These are phyloP conservation scores for Cartodere bifasciata DNA, from an alignment of 2,888 invertebrate species.

Conservation along the genomic window DNA sequence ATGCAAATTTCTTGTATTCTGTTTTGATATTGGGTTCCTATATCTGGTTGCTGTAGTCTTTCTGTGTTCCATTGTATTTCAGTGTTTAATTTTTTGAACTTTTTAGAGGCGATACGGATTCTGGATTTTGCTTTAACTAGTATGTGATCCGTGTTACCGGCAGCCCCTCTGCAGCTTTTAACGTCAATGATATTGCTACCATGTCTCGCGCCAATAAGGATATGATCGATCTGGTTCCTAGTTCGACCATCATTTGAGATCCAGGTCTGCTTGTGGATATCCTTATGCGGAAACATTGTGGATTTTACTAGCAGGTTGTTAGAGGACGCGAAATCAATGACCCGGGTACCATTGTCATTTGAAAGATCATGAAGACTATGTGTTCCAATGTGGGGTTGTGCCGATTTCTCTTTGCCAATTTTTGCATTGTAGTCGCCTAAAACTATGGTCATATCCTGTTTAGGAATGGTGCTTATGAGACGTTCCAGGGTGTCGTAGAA, in stretches of 20 bases:
- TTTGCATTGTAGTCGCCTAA: slow-evolving; percentile 6
- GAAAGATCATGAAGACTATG: slow-evolving; percentile 6
- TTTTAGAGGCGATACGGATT: too few relatives aligned
- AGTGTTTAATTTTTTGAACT: too few relatives aligned
- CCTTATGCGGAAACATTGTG: slow-evolving; percentile 7
- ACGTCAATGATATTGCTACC: slow-evolving; percentile 3
- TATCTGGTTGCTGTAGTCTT: too few relatives aligned
- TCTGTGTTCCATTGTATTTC: too few relatives aligned
- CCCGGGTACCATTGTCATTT: slow-evolving; percentile 7
- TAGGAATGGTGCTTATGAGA: neutral
- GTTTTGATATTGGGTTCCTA: slow-evolving; percentile 1
- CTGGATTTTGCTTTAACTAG: too few relatives aligned
- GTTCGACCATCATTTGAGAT: slow-evolving; percentile 6
- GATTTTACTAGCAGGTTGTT: slow-evolving; percentile 4
- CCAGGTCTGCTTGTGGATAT: slow-evolving; percentile 10
- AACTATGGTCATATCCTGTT: slow-evolving; percentile 1
- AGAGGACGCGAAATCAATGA: slow-evolving; percentile 1
- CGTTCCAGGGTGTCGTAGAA: slow-evolving; percentile 5
- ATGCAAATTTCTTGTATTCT: slow-evolving; percentile 3
- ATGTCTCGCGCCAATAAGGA: slow-evolving; percentile 3
- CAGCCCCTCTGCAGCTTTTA: slow-evolving; percentile 5
- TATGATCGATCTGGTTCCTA: slow-evolving; percentile 11
- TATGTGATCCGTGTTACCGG: slow-evolving; percentile 6
- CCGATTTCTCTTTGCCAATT: slow-evolving; percentile 2
- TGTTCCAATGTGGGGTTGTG: slow-evolving; percentile 9